phyloP scores from a whole-genome alignment of 2,888 invertebrate genomes.

The Drosophila nigricruria region DNA sequence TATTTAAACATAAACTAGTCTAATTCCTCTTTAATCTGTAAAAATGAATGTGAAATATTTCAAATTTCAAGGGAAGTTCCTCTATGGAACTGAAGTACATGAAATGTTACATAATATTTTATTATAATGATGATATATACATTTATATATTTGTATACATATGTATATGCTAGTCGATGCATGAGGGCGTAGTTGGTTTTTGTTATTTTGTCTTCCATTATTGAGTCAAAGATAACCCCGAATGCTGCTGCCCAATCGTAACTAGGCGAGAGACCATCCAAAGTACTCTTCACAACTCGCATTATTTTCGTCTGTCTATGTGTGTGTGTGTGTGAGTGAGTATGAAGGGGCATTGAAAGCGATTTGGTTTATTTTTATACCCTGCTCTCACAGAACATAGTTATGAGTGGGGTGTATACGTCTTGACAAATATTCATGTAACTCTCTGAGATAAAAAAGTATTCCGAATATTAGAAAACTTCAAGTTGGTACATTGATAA shows the following conservation, averaged over 20 bases:
- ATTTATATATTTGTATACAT: neutral
- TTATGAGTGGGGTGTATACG: neutral
- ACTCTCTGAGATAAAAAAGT: neutral
- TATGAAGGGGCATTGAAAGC: conserved; percentile 12
- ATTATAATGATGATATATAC: conserved; percentile 1
- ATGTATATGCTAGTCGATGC: neutral
- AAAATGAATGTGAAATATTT: neutral
- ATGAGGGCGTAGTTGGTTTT: conserved; percentile 10
- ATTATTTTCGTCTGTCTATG: conserved; percentile 6
- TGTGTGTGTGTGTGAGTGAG: conserved; percentile 15
- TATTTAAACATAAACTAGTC: neutral
- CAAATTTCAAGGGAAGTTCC: neutral
- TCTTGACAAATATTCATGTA: neutral
- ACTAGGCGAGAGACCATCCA: conserved; percentile 17
- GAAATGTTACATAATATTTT: neutral
- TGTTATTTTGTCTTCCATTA: conserved; percentile 12
- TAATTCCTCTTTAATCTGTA: too few relatives aligned
- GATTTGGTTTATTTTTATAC: conserved; percentile 31
- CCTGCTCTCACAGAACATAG: neutral
- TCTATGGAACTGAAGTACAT: neutral
- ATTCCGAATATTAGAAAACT: neutral
- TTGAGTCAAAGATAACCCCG: conserved; percentile 49
- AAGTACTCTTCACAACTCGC: conserved; percentile 15
- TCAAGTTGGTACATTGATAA: too few relatives aligned
- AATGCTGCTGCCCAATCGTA: conserved; percentile 33